A percentile compares a stretch with the other conserved stretches of the same genome.
phyloP scores from a whole-genome alignment of 2,888 invertebrate genomes.

The Timema cristinae region DNA sequence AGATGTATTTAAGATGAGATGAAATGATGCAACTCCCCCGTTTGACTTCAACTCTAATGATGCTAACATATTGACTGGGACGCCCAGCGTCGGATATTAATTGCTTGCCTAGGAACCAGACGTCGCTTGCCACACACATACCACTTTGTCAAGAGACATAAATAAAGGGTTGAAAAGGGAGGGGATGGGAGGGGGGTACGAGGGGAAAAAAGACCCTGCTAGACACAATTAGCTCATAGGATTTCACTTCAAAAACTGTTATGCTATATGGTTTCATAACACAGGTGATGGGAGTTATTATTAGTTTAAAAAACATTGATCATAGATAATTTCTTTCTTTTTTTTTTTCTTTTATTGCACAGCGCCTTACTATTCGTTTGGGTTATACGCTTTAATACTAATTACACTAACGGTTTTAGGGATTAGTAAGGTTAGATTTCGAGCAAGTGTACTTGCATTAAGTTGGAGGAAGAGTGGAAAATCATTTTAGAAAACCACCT shows the following conservation, averaged over 20 bases:
- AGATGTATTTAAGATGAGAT: too few species aligned
- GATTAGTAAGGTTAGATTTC: too few species aligned
- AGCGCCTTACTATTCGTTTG: too few species aligned
- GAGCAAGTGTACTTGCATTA: too few species aligned
- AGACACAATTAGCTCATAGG: slow-evolving; percentile 25
- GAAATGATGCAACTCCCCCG: too few species aligned
- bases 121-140: slow-evolving; percentile 1
- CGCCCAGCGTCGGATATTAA: slow-evolving; percentile 10
- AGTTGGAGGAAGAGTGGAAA: too few species aligned
- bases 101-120: neutral
- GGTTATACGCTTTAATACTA: too few species aligned
- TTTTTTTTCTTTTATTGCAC: too few species aligned
- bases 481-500: too few species aligned
- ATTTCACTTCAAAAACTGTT: slow-evolving; percentile 19
- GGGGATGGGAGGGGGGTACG: neutral
- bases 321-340: too few species aligned
- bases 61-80: slow-evolving; percentile 18
- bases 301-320: too few species aligned
- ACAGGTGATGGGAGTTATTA: slow-evolving; percentile 19
- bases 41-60: slow-evolving; percentile 1
- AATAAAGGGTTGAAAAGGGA: slow-evolving; percentile 14
- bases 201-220: slow-evolving; percentile 14
- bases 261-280: slow-evolving; percentile 26
- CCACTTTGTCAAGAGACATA: slow-evolving; percentile 28
- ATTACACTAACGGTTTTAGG: too few species aligned